Evolutionary conservation across 2,797 vertebrate genomes (phyloP).

Genomic region (Triplophysa bombifrons): DNA sequence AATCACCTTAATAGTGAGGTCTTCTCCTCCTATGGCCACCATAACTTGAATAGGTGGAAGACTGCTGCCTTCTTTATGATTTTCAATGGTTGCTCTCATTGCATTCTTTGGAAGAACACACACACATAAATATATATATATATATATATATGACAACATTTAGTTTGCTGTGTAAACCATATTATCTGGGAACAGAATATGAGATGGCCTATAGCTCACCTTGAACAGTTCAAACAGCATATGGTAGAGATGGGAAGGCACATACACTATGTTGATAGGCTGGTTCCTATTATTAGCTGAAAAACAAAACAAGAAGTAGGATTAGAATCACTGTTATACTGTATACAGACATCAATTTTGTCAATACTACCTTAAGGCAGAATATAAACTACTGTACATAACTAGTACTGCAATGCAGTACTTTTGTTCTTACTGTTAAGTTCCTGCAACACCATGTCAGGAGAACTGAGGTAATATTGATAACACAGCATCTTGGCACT

Average conservation of each 20-base stretch:
- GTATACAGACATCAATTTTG: conserved; percentile 16
- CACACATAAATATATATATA: neutral
- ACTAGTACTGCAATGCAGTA: conserved; percentile 46
- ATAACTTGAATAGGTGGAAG: conserved; percentile 85
- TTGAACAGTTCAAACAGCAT: conserved; percentile 98
- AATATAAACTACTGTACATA: conserved; percentile 24
- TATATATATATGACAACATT: conserved; percentile 21
- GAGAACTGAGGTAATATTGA: conserved; percentile 91
- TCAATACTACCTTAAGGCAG: conserved; percentile 61
- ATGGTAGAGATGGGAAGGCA: conserved; percentile 95
- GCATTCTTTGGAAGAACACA: conserved; percentile 78
- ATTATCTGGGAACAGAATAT: conserved; percentile 2
- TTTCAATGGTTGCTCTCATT: conserved; percentile 94
- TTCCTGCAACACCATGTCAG: conserved; percentile 84
- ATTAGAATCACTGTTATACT: neutral
- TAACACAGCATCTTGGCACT: conserved; percentile 94
- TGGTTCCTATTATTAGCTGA: conserved; percentile 76
- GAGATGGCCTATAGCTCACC: conserved; percentile 64
- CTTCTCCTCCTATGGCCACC: conserved; percentile 91
- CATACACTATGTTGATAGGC: conserved; percentile 87
- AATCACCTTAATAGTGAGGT: conserved; percentile 87
- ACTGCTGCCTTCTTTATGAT: conserved; percentile 76
- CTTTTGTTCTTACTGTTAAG: conserved; percentile 79
- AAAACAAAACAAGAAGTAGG: neutral
- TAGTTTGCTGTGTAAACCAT: conserved; percentile 7